Percentiles rank a stretch among this genome's conserved stretches.
phyloP scores from a whole-genome alignment of 1,140 invertebrate genomes.

The Saccostrea glomerata region DNA sequence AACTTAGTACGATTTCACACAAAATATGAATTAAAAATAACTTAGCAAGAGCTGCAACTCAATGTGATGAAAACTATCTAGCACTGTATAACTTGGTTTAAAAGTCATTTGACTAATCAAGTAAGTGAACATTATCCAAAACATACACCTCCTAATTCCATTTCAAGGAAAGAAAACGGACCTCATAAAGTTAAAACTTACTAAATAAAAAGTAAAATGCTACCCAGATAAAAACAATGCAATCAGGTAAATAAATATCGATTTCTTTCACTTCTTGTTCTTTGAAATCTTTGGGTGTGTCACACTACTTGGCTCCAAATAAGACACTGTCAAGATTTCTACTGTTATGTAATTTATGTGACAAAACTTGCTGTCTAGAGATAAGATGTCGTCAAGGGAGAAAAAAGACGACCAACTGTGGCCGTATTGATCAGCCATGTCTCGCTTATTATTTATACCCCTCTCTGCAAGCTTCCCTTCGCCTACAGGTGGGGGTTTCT shows the following conservation, averaged over 20 bases:
- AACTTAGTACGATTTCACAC: too few species aligned
- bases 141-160: too few species aligned
- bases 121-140: too few species aligned
- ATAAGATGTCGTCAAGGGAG: conserved; percentile 16
- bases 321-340: neutral
- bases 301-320: neutral
- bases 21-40: too few species aligned
- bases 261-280: neutral
- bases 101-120: too few species aligned
- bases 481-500: neutral
- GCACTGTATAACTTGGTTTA: too few species aligned
- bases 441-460: neutral
- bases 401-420: neutral
- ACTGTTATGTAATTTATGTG: neutral
- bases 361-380: neutral
- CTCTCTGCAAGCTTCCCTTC: neutral
- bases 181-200: neutral
- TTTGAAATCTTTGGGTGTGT: conserved; percentile 6
- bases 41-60: too few species aligned
- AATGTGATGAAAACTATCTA: too few species aligned
- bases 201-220: neutral
- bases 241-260: neutral
- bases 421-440: neutral
- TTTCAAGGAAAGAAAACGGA: neutral
- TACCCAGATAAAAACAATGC: neutral